phyloP scores from a whole-genome alignment of 2,113 vertebrate genomes.

The Tauraco erythrolophus region DNA sequence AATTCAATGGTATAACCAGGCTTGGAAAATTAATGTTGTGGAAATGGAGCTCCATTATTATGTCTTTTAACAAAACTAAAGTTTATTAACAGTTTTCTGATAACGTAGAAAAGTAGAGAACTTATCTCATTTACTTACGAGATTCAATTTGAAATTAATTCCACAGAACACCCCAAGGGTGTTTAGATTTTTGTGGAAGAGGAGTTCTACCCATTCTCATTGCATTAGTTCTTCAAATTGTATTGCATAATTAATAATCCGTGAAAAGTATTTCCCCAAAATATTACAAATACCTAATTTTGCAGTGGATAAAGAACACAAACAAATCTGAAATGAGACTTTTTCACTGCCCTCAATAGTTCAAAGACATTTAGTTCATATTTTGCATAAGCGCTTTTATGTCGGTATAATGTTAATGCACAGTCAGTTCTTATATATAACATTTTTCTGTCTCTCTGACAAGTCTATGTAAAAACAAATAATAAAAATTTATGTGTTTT shows the following conservation, averaged over 20 bases:
- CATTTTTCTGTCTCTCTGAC: neutral
- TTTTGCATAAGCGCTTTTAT: neutral
- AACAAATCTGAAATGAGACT: neutral
- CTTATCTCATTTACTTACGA: slow-evolving; percentile 62
- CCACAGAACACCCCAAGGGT: neutral
- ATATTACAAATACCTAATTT: slow-evolving; percentile 47
- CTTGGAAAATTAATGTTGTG: slow-evolving; percentile 47
- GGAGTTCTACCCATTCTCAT: slow-evolving; percentile 1
- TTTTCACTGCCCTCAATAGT: slow-evolving; percentile 31
- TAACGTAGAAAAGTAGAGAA: slow-evolving; percentile 27
- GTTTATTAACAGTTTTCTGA: slow-evolving; percentile 54
- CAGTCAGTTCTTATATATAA: neutral
- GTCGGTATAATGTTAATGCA: neutral
- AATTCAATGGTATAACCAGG: neutral
- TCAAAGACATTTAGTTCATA: slow-evolving; percentile 7
- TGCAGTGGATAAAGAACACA: slow-evolving; percentile 3
- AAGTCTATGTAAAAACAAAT: neutral
- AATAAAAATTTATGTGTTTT: neutral
- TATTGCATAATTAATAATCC: slow-evolving; percentile 66
- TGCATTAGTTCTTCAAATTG: slow-evolving; percentile 56
- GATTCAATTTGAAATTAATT: slow-evolving; percentile 65
- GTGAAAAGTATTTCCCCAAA: slow-evolving; percentile 59
- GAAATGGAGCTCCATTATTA: slow-evolving; percentile 8
- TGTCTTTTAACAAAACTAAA: slow-evolving; percentile 49
- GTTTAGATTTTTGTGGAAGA: slow-evolving; percentile 39